These are phyloP conservation scores for Halcyon chelicuti DNA, from an alignment of 2,797 vertebrate species.

Conservation along the genomic window DNA sequence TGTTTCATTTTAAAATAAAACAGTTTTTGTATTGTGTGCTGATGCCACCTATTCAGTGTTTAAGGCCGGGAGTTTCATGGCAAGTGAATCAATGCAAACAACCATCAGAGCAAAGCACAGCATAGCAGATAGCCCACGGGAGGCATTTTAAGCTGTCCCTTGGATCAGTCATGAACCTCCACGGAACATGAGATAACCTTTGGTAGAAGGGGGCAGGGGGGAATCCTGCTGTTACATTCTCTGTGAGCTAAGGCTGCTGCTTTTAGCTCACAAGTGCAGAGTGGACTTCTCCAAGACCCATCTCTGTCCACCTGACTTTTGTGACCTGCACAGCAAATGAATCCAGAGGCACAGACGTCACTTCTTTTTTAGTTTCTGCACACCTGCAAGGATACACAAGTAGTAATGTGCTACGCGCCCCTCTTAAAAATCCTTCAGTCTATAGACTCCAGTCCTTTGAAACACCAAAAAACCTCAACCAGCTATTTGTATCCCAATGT, in stretches of 20 bases:
- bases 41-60: background rate
- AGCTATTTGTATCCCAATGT: background rate
- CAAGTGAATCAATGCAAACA: background rate
- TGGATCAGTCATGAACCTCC: background rate
- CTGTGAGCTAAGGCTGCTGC: background rate
- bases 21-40: background rate
- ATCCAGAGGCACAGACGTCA: background rate
- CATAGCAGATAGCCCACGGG: background rate
- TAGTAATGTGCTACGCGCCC: background rate
- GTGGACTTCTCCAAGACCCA: background rate
- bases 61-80: background rate
- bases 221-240: background rate
- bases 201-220: background rate
- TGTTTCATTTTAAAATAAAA: rapidly evolving
- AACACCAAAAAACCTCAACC: background rate
- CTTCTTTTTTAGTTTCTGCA: background rate
- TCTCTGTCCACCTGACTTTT: background rate
- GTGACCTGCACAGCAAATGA: background rate
- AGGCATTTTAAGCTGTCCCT: background rate
- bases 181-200: background rate
- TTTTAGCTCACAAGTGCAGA: background rate
- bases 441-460: background rate
- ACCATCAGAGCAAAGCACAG: background rate
- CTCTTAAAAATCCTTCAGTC: background rate
- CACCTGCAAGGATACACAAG: background rate